Conservation (phyloP, 30 jellyfish, hydroid and myxozoan genomes). For the Phacellophora camtschatica region DNA sequence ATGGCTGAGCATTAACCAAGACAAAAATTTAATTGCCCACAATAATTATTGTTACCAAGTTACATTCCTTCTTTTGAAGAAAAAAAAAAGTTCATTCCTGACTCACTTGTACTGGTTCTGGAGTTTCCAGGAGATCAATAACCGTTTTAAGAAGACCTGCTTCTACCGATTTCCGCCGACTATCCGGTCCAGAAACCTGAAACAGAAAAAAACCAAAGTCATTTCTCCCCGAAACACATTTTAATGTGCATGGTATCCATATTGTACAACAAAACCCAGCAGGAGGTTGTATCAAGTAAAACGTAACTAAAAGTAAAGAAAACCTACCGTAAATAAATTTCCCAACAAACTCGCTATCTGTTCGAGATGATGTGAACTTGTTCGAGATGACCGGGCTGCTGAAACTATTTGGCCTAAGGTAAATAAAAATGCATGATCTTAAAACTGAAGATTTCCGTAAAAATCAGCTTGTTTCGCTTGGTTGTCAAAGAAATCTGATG, state of each 20-base stretch:
- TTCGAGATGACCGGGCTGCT: constrained; percentile 70
- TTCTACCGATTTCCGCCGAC: constrained; percentile 80
- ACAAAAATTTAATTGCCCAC: no score
- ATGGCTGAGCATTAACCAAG: no score
- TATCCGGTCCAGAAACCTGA: constrained; percentile 88
- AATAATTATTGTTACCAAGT: no score
- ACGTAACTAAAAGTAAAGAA: no score
- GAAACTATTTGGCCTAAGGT: constrained; percentile 79
- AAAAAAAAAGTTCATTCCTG: no score
- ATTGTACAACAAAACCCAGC: no score
- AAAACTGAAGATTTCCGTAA: no score
- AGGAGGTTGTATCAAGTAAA: no score
- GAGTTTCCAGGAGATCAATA: constrained; percentile 89
- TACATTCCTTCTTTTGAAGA: no score
- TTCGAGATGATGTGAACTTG: constrained; percentile 58
- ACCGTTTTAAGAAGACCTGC: constrained; percentile 96
- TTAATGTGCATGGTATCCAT: no score
- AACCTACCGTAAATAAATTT: constrained; percentile 77
- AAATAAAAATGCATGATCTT: background rate
- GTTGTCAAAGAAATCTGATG: no score
- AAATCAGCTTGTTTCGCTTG: no score
- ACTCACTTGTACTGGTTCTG: constrained; percentile 99
- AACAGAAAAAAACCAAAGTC: background rate
- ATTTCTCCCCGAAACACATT: background rate
- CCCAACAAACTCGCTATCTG: constrained; percentile 81